These are phyloP conservation scores for Clarias pachynema DNA, from an alignment of 2,797 vertebrate genomes.

Conservation along the genomic window DNA sequence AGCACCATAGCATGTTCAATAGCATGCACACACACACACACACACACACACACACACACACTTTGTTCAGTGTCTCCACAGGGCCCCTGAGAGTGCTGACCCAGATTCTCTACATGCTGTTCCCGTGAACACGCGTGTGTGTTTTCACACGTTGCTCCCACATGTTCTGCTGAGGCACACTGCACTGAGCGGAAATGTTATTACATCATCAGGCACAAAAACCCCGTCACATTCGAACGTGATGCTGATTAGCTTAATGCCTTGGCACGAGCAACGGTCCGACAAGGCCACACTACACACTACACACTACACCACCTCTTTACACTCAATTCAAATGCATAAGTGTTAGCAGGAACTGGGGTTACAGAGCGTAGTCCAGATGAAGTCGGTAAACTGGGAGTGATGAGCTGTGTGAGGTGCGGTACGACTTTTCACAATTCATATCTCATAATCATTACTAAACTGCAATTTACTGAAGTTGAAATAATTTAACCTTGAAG, in stretches of 20 bases:
- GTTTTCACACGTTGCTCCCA: constrained; percentile 38
- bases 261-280: neutral
- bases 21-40: neutral
- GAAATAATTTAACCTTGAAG: neutral
- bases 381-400: neutral
- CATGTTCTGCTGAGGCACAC: constrained; percentile 13
- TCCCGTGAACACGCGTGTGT: constrained; percentile 7
- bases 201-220: constrained; percentile 27
- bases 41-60: neutral
- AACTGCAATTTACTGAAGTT: neutral
- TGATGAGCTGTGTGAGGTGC: neutral
- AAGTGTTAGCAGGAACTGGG: neutral
- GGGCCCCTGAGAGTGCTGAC: constrained; percentile 52
- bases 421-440: neutral
- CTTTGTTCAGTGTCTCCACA: constrained; percentile 10
- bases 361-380: neutral
- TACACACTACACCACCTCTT: neutral
- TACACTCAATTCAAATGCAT: neutral
- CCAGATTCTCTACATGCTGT: constrained; percentile 57
- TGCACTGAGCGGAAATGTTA: constrained; percentile 24
- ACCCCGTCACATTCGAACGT: constrained; percentile 6
- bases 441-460: neutral
- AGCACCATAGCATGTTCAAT: neutral
- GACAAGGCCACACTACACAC: neutral
- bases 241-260: neutral